Evolutionary conservation across 1,140 invertebrate genomes (phyloP), one percentile per base, ranked within the genome.

Genomic region (Mamestra configurata): DNA sequence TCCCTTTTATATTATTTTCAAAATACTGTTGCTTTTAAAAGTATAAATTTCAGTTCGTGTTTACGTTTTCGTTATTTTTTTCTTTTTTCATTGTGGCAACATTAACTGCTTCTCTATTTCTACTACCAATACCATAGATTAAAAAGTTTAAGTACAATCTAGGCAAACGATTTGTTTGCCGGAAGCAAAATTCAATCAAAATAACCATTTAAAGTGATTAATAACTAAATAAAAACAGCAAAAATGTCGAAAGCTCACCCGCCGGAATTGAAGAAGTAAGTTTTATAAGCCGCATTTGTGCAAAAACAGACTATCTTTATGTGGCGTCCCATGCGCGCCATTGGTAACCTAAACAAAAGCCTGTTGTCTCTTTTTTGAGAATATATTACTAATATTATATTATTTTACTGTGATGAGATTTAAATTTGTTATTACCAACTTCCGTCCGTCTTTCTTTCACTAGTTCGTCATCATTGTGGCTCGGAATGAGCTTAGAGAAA

Each of bases 221-320:
- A 13, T 64, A 59, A 31, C 13, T 24, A 51, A 53, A 77, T 66
- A 77, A 68, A 77, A 66, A 77, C n/a, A 66, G 73, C 51, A 66
- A 97, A 95, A 90, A 98, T 98, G 97, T 98, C 97, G 82, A 98
- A 98, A 94, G 97, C 98, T 85, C 98, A 98, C 96, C 98, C 98
- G 49, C 98, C 98, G 92, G 98, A 98, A 92, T 95, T 98, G 55
- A 98, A 98, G 95, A 98, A 98, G 97, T 98, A 96, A 96, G 96
- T 95, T 79, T n/a, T 7, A n/a, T 15, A 13, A 11, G 24, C 24
- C 24, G 22, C 15, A 49, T 35, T 76, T 31, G 6, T 10, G 10
- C 4, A 31, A 24, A 27, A 61, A 24, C 7, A 18, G 1, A 11
- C 7, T 15, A 22, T 31, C 24, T 5, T 11, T 3, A 20, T 35